Percentiles rank a stretch among this genome's conserved stretches.
These are phyloP conservation scores for Crioceris asparagi DNA, from an alignment of 2,888 invertebrate genomes.

Conservation along the genomic window DNA sequence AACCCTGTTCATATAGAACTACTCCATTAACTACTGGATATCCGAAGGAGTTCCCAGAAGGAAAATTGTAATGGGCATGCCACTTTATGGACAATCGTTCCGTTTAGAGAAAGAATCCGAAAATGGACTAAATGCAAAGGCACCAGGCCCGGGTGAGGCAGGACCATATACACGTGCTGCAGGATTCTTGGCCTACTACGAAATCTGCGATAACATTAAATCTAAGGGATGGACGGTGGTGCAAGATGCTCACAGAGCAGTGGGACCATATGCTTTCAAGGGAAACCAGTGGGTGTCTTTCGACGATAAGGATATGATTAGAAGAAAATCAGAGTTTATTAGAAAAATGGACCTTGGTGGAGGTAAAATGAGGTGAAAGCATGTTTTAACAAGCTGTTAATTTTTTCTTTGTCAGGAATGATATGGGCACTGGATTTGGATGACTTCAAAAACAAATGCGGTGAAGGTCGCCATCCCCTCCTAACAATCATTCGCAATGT, in stretches of 20 bases:
- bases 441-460: constrained; percentile 72
- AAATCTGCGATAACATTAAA: constrained; percentile 76
- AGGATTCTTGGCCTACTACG: constrained; percentile 82
- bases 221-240: constrained; percentile 72
- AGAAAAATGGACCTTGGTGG: constrained; percentile 69
- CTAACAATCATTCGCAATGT: constrained; percentile 65
- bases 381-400: neutral
- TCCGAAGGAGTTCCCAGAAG: constrained; percentile 69
- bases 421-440: constrained; percentile 86
- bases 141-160: constrained; percentile 66
- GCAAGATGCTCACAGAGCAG: constrained; percentile 61
- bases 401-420: constrained; percentile 45
- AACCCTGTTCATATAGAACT: constrained; percentile 49
- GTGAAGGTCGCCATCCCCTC: constrained; percentile 69
- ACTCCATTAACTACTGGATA: constrained; percentile 82
- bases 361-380: constrained; percentile 27
- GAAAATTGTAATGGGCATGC: constrained; percentile 82
- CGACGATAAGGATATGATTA: constrained; percentile 72
- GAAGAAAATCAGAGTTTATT: constrained; percentile 68
- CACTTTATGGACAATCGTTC: constrained; percentile 81
- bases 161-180: constrained; percentile 79
- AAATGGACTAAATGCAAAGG: constrained; percentile 62
- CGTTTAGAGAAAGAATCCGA: constrained; percentile 50
- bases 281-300: constrained; percentile 84
- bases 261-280: constrained; percentile 83